phyloP scores from a whole-genome alignment of 2,888 invertebrate species.

The Unio delphinus region DNA sequence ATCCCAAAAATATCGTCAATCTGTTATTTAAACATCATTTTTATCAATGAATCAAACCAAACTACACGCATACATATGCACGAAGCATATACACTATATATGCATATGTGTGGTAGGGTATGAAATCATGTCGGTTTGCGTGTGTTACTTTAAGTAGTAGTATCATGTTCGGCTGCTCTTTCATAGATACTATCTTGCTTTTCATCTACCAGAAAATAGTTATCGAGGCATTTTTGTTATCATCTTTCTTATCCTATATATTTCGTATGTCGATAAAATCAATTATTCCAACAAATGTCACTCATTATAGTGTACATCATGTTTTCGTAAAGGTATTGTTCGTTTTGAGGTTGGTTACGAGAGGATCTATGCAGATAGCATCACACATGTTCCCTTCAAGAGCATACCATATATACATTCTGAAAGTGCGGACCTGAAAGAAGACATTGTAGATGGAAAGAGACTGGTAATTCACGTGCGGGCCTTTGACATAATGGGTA shows the following conservation, averaged over 20 bases:
- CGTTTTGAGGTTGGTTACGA: slow-evolving; percentile 15
- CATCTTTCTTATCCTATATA: background rate
- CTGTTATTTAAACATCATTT: too few species aligned
- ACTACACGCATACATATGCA: too few species aligned
- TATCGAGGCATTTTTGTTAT: background rate
- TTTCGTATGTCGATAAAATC: background rate
- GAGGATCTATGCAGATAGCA: slow-evolving; percentile 5
- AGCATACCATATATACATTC: slow-evolving; percentile 9
- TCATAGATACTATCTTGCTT: too few species aligned
- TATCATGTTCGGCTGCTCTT: too few species aligned
- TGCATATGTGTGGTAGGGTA: too few species aligned
- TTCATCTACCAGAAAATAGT: too few species aligned
- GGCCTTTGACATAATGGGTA: slow-evolving; percentile 27
- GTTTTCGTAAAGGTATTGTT: slow-evolving; percentile 20
- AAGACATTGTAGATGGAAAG: slow-evolving; percentile 27
- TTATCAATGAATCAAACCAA: too few species aligned
- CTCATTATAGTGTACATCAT: background rate
- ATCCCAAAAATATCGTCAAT: too few species aligned
- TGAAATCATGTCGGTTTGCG: too few species aligned
- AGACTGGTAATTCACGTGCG: slow-evolving; percentile 20
- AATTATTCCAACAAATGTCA: background rate
- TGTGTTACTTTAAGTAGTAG: too few species aligned
- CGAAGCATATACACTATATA: too few species aligned
- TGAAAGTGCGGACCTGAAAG: slow-evolving; percentile 9
- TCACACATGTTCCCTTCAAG: slow-evolving; percentile 1